These are phyloP conservation scores for Volucella bombylans DNA, from an alignment of 2,888 invertebrate genomes.

Conservation along the genomic window DNA sequence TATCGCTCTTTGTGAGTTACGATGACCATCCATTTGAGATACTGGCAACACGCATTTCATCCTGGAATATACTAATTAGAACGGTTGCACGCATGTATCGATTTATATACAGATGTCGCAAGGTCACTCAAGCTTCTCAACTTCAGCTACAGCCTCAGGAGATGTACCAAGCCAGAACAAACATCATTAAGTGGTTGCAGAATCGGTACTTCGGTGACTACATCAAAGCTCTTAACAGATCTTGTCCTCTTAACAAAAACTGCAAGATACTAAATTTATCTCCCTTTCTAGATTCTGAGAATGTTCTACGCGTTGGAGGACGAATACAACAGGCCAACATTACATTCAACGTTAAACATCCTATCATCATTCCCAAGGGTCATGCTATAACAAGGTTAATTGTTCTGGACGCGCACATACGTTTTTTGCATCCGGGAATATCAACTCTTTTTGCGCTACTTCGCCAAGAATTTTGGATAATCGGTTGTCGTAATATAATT, in stretches of 20 bases:
- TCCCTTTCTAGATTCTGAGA: slow-evolving; percentile 70
- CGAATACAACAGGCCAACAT: slow-evolving; percentile 69
- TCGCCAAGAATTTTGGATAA: slow-evolving; percentile 13
- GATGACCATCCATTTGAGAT: not conserved
- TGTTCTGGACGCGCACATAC: slow-evolving; percentile 4
- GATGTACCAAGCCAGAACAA: not conserved
- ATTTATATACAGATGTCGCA: not conserved
- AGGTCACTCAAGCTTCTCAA: not conserved
- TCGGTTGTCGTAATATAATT: not conserved
- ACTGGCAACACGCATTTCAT: not conserved
- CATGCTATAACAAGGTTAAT: slow-evolving; percentile 14
- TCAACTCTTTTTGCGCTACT: slow-evolving; percentile 12
- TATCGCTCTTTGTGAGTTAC: not conserved
- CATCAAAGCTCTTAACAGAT: not conserved
- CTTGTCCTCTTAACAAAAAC: not conserved
- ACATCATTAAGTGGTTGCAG: not conserved
- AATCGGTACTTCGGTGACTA: not conserved
- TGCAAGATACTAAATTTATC: slow-evolving; percentile 26
- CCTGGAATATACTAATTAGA: not conserved
- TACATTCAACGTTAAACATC: slow-evolving; percentile 43
- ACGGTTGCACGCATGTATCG: not conserved
- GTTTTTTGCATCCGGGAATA: slow-evolving; percentile 28
- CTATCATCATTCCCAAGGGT: slow-evolving; percentile 21
- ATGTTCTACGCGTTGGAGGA: slow-evolving; percentile 73
- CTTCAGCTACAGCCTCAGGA: too few relatives aligned